Base-by-base conservation (phyloP, 2,888 invertebrate genomes). In the Chalcosyrphus nemorum region DNA sequence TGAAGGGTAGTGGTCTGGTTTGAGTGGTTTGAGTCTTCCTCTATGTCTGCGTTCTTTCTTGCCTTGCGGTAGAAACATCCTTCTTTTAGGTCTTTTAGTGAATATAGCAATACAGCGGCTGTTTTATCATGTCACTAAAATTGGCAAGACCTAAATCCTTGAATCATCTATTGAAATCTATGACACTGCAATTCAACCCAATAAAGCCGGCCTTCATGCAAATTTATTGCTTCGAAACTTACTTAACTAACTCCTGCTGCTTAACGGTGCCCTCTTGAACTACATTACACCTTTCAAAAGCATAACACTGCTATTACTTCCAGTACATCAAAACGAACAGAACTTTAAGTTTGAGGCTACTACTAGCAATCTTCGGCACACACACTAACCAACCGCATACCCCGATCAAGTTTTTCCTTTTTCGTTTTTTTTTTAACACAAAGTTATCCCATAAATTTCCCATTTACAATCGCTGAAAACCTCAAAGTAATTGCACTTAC, bases 381-480 rank as follows among this genome's bases (percentile, higher is more conserved):
- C 70, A 32, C n/a, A 19, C 32, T 11, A 15, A 41, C 52, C 32
- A 52, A 29, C n/a, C n/a, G n/a, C n/a, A n/a, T 32, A 2, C 1
- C 17, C 27, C 38, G 61, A 56, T 32, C 38, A 72, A 66, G 15
- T 82, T 65, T 54, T 13, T 32, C 52, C 43, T 54, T 45, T 27
- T 47, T 6, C 54, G 35, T 24, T 21, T 9, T 11, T n/a, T n/a
- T n/a, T n/a, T n/a, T n/a, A n/a, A n/a, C n/a, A 21, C 56, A 41
- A 70, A 81, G 71, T 76, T 81, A 65, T 56, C 9, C 70, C 27
- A 76, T 81, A 81, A 81, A 81, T 76, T 81, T 66, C 57, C 57
- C 35, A 76, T 81, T 81, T 52, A 81, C 76, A 77, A 72, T 78
- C 78, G 78, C 72, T 78, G 82, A 82, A 82, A 82, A 82, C 68